Base-by-base conservation (phyloP, 2,113 vertebrate genomes). In the Dolichallabes microphthalmus region DNA sequence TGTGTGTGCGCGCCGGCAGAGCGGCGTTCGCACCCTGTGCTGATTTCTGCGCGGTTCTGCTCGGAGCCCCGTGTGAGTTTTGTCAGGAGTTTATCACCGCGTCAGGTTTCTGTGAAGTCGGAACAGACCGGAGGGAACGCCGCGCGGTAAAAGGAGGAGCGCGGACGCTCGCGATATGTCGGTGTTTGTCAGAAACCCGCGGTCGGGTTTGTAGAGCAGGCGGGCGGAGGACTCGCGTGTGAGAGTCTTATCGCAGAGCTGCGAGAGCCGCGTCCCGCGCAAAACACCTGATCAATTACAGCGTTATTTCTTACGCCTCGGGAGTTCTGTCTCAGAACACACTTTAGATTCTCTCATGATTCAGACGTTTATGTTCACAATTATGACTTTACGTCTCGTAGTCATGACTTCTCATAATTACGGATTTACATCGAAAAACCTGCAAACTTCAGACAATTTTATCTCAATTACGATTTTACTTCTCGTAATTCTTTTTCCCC, bases 1-100 rank as follows among this genome's bases (percentile, higher is more conserved):
- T 35, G 13, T 39, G 7, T 25, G 69, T 50, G 30, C 80, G 6
- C 25, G 45, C 25, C 75, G 82, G 68, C 86, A 76, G 76, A 66
- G 60, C 82, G 55, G 79, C 73, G 58, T 87, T 87, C 82, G 76
- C 86, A 87, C 82, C 71, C 60, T 64, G 32, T 45, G 82, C 68
- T 84, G 77, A 76, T 84, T 50, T 14, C 63, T 57, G 77, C 45
- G 45, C 45, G 64, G 77, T 22, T 52, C 55, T 60, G 55, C 84
- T 87, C 64, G 82, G 50, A 27, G 19, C 10, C 39, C 27, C 10
- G 73, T 85, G 87, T 77, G 69, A 88, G 30, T 78, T 88, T 88
- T 85, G 53, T 82, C 87, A 52, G 14, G 74, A 12, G 53, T 85
- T 85, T 66, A 83, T 88, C 61, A 83, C 25, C 30, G 80, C 82